A percentile compares a stretch with the other conserved stretches of the same genome.
phyloP scores from a whole-genome alignment of 2,797 vertebrate genomes.

The Melanotaenia maccullochi region DNA sequence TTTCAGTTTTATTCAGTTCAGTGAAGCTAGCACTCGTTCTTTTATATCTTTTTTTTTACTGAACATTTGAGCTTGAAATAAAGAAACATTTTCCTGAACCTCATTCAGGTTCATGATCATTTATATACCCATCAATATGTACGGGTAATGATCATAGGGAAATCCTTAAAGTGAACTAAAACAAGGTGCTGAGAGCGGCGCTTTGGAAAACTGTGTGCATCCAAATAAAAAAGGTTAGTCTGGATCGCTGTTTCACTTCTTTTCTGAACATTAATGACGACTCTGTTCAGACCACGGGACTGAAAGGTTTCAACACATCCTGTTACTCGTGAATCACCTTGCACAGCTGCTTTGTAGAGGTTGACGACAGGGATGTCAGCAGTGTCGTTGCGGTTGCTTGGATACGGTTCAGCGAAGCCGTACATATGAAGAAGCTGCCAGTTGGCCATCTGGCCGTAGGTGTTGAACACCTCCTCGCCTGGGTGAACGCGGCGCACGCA shows the following conservation, averaged over 20 bases:
- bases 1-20: no score
- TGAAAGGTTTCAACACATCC: neutral
- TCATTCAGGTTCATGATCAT: no score
- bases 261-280: neutral
- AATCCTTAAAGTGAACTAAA: no score
- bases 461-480: constrained; percentile 95
- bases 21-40: no score
- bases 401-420: constrained; percentile 89
- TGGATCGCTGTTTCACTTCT: neutral
- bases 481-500: constrained; percentile 80
- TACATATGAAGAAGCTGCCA: constrained; percentile 99
- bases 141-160: no score
- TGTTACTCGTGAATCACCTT: constrained; percentile 75
- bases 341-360: constrained; percentile 81
- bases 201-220: no score
- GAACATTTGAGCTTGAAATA: no score
- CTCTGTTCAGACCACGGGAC: neutral
- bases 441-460: constrained; percentile 94
- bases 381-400: constrained; percentile 88
- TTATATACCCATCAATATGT: no score
- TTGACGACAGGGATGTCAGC: constrained; percentile 88
- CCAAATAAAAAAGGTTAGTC: no score
- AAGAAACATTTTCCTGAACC: no score
- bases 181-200: no score
- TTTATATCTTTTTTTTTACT: no score